phyloP scores from a whole-genome alignment of 2,113 vertebrate species.

The Petaurus breviceps region DNA sequence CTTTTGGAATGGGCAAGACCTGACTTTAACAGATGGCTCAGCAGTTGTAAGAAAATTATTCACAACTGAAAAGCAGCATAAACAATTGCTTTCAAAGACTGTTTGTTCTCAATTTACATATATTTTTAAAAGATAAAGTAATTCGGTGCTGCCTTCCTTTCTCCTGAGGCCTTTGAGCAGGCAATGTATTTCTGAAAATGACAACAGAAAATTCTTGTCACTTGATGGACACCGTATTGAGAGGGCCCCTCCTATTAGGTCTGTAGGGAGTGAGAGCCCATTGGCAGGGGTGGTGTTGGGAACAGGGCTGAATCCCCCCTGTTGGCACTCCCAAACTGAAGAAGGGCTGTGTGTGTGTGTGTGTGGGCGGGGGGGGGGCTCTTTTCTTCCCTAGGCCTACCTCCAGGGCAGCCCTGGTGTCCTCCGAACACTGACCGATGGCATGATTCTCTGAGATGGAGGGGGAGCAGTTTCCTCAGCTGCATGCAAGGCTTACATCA shows the following conservation, averaged over 20 bases:
- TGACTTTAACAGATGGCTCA: slow-evolving; percentile 68
- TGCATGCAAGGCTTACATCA: background rate
- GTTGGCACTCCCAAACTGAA: slow-evolving; percentile 4
- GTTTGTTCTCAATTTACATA: slow-evolving; percentile 64
- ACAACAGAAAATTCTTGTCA: background rate
- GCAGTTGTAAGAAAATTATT: slow-evolving; percentile 69
- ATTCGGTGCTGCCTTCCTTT: slow-evolving; percentile 35
- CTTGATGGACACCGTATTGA: background rate
- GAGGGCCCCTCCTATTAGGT: background rate
- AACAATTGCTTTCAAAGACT: slow-evolving; percentile 60
- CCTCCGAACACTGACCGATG: background rate
- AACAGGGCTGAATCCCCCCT: background rate
- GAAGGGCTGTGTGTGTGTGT: background rate
- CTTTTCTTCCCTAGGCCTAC: background rate
- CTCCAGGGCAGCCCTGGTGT: background rate
- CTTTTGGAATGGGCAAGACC: slow-evolving; percentile 41
- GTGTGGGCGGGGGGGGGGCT: background rate
- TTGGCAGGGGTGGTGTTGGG: background rate
- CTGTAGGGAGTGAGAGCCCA: slow-evolving; percentile 7
- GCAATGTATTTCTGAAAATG: slow-evolving; percentile 32
- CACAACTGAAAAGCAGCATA: slow-evolving; percentile 49
- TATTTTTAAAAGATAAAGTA: slow-evolving; percentile 55
- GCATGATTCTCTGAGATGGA: slow-evolving; percentile 40
- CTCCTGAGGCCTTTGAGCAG: slow-evolving; percentile 41
- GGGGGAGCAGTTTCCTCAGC: background rate